Conservation (phyloP, 2,888 invertebrate species). For the Panorpa germanica region DNA sequence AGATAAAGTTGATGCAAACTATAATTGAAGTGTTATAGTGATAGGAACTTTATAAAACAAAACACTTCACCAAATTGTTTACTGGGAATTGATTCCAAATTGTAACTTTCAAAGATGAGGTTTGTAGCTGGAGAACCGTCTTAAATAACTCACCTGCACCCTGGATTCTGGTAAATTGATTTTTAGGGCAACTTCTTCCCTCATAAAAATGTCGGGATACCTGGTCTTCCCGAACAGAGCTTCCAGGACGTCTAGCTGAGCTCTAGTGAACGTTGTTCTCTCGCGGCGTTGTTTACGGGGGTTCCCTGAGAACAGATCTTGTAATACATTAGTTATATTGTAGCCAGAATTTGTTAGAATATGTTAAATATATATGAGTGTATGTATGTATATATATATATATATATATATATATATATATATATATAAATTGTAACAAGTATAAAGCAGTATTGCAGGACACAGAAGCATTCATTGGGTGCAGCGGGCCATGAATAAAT, state of each 20-base stretch:
- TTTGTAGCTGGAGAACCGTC: neutral
- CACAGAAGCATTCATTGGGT: no score
- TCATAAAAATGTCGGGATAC: slow-evolving; percentile 96
- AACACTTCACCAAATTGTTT: neutral
- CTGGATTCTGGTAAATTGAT: slow-evolving; percentile 92
- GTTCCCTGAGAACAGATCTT: slow-evolving; percentile 21
- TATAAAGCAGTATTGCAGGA: no score
- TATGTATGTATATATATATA: no score
- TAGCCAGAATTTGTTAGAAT: no score
- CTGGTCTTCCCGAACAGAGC: slow-evolving; percentile 79
- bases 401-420: no score
- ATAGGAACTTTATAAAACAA: no score
- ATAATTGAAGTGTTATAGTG: no score
- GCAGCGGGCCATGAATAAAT: no score
- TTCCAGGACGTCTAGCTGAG: slow-evolving; percentile 85
- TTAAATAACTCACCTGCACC: slow-evolving; percentile 58
- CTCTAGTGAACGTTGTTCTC: slow-evolving; percentile 85
- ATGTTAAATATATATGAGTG: no score
- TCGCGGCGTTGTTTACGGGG: slow-evolving; percentile 84
- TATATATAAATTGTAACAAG: no score
- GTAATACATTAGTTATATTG: slow-evolving; percentile 2
- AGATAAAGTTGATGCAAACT: no score
- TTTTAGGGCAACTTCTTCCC: slow-evolving; percentile 91
- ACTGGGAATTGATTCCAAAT: neutral
- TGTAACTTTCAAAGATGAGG: neutral